Conservation (phyloP, 2,888 invertebrate species). For the Polyommatus iphigenia region DNA sequence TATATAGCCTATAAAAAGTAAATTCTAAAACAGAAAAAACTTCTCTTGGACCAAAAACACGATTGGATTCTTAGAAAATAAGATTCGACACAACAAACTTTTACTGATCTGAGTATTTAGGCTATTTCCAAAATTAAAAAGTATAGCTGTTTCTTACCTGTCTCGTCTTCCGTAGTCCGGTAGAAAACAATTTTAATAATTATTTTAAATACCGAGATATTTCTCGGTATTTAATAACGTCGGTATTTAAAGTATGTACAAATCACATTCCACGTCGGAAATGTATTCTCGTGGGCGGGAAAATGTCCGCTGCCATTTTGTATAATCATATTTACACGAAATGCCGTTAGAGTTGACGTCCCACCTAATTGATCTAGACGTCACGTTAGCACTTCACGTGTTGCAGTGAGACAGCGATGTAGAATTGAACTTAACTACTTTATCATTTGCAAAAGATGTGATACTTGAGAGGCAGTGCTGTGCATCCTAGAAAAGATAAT, state of each 20-base stretch:
- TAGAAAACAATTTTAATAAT: not conserved
- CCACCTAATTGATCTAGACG: not conserved
- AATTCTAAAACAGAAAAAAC: no score
- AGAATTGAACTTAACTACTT: no score
- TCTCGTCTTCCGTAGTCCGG: not conserved
- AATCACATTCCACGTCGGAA: not conserved
- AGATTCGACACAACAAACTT: no score
- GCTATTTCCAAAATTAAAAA: no score
- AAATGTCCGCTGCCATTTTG: slow-evolving; percentile 28
- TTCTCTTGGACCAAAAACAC: no score
- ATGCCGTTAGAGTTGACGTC: not conserved
- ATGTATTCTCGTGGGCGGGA: slow-evolving; percentile 35
- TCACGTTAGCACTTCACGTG: not conserved
- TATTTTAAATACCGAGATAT: not conserved
- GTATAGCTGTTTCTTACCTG: not conserved
- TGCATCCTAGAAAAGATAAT: no score
- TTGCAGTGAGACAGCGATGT: no score
- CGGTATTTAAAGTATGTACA: not conserved
- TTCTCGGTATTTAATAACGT: slow-evolving; percentile 2
- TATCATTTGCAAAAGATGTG: no score
- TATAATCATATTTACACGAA: slow-evolving; percentile 5
- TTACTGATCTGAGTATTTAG: no score
- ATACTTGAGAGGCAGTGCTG: not conserved
- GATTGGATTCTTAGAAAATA: no score
- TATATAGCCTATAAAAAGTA: no score